phyloP scores from a whole-genome alignment of 2,888 invertebrate genomes.

The Machimus rusticus region DNA sequence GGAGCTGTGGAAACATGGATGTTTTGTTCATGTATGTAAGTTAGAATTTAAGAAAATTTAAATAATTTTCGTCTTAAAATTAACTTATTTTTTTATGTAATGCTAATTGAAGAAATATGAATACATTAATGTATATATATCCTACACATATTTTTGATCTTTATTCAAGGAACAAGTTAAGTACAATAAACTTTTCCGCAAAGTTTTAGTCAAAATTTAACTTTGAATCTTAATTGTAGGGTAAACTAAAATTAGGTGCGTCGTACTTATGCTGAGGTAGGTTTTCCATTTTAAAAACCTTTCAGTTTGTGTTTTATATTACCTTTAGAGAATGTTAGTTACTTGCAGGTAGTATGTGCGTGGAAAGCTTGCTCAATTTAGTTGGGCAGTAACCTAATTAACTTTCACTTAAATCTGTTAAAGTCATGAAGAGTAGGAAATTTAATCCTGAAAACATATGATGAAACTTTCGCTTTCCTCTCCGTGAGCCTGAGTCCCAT shows the following conservation, averaged over 20 bases:
- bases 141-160: too few species aligned
- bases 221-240: neutral
- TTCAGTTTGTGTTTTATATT: neutral
- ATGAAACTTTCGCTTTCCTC: slow-evolving; percentile 23
- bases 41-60: too few species aligned
- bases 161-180: too few species aligned
- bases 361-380: neutral
- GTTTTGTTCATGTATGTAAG: too few species aligned
- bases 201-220: neutral
- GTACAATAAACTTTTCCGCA: too few species aligned
- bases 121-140: too few species aligned
- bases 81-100: too few species aligned
- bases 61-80: too few species aligned
- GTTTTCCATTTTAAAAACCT: neutral
- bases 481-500: neutral
- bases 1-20: too few species aligned
- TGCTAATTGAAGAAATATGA: too few species aligned
- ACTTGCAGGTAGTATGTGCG: neutral
- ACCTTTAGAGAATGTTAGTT: neutral
- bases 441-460: slow-evolving; percentile 19
- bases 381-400: neutral
- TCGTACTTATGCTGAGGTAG: neutral
- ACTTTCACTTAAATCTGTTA: slow-evolving; percentile 22
- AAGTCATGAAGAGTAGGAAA: neutral
- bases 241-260: neutral